Conservation (phyloP, 2,113 vertebrate genomes). For the Platycercus adscitus region DNA sequence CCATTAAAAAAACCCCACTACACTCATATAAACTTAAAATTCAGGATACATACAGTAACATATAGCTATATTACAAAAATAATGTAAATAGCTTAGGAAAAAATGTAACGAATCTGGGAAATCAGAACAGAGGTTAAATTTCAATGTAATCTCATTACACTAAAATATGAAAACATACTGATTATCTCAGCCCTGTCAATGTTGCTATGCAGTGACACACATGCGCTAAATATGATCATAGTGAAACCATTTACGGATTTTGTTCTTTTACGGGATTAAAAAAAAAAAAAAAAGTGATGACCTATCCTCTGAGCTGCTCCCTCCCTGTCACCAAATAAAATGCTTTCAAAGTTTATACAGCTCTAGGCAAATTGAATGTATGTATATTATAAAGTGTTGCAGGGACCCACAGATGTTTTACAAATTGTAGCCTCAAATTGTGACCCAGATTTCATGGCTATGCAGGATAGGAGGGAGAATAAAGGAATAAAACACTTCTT, state of each 20-base stretch:
- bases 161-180: slow-evolving; percentile 34
- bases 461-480: slow-evolving; percentile 16
- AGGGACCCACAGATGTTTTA: background rate
- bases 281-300: background rate
- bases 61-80: background rate
- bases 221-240: slow-evolving; percentile 22
- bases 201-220: slow-evolving; percentile 11
- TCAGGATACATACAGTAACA: background rate
- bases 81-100: background rate
- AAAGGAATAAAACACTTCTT: slow-evolving; percentile 40
- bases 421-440: slow-evolving; percentile 18
- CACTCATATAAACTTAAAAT: background rate
- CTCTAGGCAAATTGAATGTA: background rate
- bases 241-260: background rate
- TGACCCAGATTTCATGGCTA: slow-evolving; percentile 42
- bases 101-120: background rate
- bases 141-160: background rate
- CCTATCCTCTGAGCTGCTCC: background rate
- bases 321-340: background rate
- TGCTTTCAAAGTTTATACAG: background rate
- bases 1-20: background rate
- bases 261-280: background rate
- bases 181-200: slow-evolving; percentile 12
- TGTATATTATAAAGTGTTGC: background rate
- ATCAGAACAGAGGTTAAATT: background rate